Conservation (phyloP, 1,140 invertebrate genomes). For the Hesperophylax magnus region DNA sequence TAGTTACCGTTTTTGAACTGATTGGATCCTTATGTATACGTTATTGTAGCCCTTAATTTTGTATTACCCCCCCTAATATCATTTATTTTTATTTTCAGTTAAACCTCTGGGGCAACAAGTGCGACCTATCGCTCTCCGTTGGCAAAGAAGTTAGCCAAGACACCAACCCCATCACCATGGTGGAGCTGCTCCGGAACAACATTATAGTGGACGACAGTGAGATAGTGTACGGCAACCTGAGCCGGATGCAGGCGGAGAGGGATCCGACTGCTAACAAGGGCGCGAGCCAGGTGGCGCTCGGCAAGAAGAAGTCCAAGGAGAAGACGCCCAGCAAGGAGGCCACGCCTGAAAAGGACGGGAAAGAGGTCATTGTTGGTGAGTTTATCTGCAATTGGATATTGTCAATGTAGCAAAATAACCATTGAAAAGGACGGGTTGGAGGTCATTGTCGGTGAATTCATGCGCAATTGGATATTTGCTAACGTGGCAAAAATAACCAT, state of each 20-base stretch:
- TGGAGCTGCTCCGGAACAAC: slow-evolving; percentile 44
- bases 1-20: too few relatives aligned
- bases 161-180: slow-evolving; percentile 52
- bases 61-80: too few relatives aligned
- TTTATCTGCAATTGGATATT: too few relatives aligned
- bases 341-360: too few relatives aligned
- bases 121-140: slow-evolving; percentile 90
- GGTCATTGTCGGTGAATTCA: too few relatives aligned
- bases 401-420: too few relatives aligned
- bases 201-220: slow-evolving; percentile 49
- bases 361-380: too few relatives aligned
- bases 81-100: slow-evolving; percentile 61
- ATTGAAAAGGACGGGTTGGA: too few relatives aligned
- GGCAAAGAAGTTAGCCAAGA: slow-evolving; percentile 66
- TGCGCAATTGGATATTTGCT: too few relatives aligned
- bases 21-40: too few relatives aligned
- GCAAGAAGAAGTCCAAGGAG: slow-evolving; percentile 25
- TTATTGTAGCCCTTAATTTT: too few relatives aligned
- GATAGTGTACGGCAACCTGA: slow-evolving; percentile 58
- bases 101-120: slow-evolving; percentile 84
- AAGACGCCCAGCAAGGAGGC: background rate
- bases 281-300: slow-evolving; percentile 40
- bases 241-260: slow-evolving; percentile 60
- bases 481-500: too few relatives aligned
- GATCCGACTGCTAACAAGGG: slow-evolving; percentile 59